Evolutionary conservation across 2,888 invertebrate genomes (phyloP).

Genomic region (Lissonota sp.): DNA sequence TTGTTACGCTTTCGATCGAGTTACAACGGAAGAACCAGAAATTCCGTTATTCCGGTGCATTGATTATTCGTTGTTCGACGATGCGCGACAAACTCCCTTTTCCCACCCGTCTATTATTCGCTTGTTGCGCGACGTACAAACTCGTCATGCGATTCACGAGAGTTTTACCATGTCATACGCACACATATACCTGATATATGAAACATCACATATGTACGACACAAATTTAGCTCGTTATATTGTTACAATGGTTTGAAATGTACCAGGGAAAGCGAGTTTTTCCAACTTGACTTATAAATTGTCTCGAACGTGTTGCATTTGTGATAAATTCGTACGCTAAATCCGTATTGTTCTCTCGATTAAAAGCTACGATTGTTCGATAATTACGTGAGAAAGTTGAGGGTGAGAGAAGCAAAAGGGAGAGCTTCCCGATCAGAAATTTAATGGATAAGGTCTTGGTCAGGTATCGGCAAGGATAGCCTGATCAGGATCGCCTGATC

Average conservation of each 20-base stretch:
- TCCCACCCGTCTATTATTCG: slow-evolving; percentile 60
- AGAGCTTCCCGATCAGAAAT: no score
- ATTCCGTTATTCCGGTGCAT: slow-evolving; percentile 67
- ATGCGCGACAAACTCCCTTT: slow-evolving; percentile 57
- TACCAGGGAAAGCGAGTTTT: slow-evolving; percentile 39
- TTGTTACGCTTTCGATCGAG: slow-evolving; percentile 41
- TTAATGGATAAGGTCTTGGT: no score
- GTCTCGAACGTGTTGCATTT: slow-evolving; percentile 55
- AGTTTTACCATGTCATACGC: slow-evolving; percentile 8
- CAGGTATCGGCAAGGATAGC: no score
- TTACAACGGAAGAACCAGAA: slow-evolving; percentile 58
- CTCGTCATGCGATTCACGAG: slow-evolving; percentile 58
- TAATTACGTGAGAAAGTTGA: slow-evolving; percentile 6
- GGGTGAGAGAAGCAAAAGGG: neutral
- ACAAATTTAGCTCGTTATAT: slow-evolving; percentile 38
- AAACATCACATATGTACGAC: neutral
- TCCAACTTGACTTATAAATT: slow-evolving; percentile 7
- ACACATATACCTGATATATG: slow-evolving; percentile 5
- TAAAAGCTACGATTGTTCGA: no score
- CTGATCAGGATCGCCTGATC: no score
- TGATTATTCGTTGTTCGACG: slow-evolving; percentile 67
- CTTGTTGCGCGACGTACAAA: slow-evolving; percentile 64
- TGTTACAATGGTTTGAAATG: slow-evolving; percentile 47
- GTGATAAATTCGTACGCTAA: neutral
- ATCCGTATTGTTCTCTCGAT: no score